Evolutionary conservation across 2,888 invertebrate genomes (phyloP).

Genomic region (Aleiodes alternator): DNA sequence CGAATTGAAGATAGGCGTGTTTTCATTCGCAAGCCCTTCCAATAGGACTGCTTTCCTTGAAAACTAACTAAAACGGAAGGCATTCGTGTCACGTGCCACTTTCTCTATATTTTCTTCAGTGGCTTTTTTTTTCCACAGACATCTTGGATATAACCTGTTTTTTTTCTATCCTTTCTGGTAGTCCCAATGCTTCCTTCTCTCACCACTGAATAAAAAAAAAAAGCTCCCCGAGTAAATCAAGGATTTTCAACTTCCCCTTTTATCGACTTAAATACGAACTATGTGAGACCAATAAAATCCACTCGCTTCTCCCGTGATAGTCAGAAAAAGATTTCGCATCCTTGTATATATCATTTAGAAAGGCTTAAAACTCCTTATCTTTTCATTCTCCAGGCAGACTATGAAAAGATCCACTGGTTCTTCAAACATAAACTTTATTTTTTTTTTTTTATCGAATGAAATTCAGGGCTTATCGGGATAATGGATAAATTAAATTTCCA

Average conservation of each 20-base stretch:
- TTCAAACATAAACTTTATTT: slow-evolving; percentile 14
- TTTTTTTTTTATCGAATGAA: neutral
- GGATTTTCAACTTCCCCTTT: slow-evolving; percentile 52
- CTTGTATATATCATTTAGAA: slow-evolving; percentile 15
- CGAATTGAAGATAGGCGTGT: slow-evolving; percentile 45
- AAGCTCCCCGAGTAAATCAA: slow-evolving; percentile 63
- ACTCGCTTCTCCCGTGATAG: neutral
- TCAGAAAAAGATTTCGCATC: slow-evolving; percentile 1
- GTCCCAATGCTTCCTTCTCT: slow-evolving; percentile 52
- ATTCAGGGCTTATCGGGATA: slow-evolving; percentile 16
- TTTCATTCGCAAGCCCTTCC: slow-evolving; percentile 37
- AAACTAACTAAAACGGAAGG: slow-evolving; percentile 34
- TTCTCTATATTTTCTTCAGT: slow-evolving; percentile 55
- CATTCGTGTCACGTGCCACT: slow-evolving; percentile 67
- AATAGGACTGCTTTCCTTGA: slow-evolving; percentile 27
- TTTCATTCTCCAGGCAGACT: neutral
- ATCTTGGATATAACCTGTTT: slow-evolving; percentile 63
- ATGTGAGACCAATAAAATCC: slow-evolving; percentile 23
- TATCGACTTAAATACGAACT: neutral
- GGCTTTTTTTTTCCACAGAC: slow-evolving; percentile 43
- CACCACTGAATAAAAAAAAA: slow-evolving; percentile 49
- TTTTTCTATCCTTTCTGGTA: slow-evolving; percentile 49
- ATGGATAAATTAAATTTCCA: neutral
- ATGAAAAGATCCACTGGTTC: neutral
- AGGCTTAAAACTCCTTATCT: slow-evolving; percentile 6